Conservation (phyloP, 2,113 vertebrate genomes). For the Gallinago jamesoni region DNA sequence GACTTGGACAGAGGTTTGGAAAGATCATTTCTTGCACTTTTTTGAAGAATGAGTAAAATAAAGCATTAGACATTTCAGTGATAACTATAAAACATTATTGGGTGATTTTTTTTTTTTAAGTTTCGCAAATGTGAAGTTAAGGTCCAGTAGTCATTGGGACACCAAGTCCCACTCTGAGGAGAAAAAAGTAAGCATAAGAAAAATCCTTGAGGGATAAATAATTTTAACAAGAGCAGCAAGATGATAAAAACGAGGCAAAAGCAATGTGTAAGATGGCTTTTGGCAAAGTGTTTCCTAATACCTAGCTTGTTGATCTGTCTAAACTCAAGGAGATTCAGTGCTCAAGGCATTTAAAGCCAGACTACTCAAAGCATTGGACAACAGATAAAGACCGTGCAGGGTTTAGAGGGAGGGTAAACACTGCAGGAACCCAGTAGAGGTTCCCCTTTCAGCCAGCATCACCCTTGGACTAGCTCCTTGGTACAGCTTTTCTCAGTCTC, state of each 20-base stretch:
- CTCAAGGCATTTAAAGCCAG: neutral
- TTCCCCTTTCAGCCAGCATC: neutral
- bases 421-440: neutral
- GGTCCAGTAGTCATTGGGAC: neutral
- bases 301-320: neutral
- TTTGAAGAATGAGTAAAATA: constrained; percentile 9
- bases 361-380: neutral
- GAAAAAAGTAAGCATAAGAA: neutral
- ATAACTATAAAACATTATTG: neutral
- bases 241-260: constrained; percentile 21
- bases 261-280: constrained; percentile 1
- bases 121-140: neutral
- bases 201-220: constrained; percentile 9
- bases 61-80: neutral
- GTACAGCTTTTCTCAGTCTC: neutral
- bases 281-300: neutral
- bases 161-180: neutral
- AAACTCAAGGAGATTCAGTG: neutral
- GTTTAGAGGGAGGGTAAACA: neutral
- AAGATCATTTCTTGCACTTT: constrained; percentile 5
- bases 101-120: neutral
- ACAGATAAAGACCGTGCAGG: neutral
- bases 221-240: neutral
- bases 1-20: constrained; percentile 31
- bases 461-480: neutral